Percentiles rank a stretch among this genome's conserved stretches.
phyloP scores from a whole-genome alignment of 2,797 vertebrate genomes.

The Ateles fusciceps region DNA sequence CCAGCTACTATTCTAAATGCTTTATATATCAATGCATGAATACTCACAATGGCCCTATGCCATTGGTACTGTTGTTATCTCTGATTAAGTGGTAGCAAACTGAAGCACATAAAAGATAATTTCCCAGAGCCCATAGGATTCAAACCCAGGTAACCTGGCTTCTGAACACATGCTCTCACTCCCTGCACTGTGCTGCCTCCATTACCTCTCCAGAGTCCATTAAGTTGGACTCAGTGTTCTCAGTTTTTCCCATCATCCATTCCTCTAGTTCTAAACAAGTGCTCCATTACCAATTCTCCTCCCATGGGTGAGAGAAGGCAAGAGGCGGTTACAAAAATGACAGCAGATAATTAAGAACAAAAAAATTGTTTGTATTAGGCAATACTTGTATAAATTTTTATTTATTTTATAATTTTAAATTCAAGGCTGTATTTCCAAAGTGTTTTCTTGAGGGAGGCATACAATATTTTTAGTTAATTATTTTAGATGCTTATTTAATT shows the following conservation, averaged over 20 bases:
- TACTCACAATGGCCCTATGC: not conserved
- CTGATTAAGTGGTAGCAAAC: not conserved
- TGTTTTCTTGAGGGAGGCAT: not conserved
- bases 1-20: not conserved
- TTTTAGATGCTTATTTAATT: not conserved
- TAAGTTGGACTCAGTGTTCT: not conserved
- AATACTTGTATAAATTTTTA: not conserved
- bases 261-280: not conserved
- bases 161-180: not conserved
- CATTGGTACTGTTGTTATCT: not conserved
- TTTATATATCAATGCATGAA: not conserved
- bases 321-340: not conserved
- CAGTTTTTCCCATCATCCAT: not conserved
- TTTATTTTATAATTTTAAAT: constrained; percentile 36
- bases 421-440: not conserved
- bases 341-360: not conserved
- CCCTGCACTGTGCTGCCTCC: not conserved
- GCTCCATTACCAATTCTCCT: not conserved
- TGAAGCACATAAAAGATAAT: not conserved
- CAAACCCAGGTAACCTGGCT: not conserved
- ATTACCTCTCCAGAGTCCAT: not conserved
- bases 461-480: not conserved
- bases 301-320: not conserved
- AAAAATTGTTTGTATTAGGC: not conserved
- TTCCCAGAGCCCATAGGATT: not conserved